phyloP scores from a whole-genome alignment of 2,888 invertebrate genomes.

The Drosophila lutescens region DNA sequence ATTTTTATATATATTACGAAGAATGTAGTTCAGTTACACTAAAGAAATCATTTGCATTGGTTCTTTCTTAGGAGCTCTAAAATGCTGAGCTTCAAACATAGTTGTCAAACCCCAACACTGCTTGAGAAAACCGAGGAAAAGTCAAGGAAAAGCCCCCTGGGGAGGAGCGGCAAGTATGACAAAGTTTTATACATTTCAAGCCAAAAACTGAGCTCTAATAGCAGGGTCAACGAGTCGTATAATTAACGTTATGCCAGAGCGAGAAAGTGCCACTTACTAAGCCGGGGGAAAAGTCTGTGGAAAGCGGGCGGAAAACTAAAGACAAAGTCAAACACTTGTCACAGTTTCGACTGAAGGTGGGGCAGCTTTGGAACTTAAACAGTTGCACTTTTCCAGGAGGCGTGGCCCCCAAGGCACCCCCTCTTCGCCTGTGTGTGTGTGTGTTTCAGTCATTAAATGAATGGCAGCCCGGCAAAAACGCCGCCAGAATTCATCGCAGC shows the following conservation, averaged over 20 bases:
- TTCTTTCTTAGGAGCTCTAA: neutral
- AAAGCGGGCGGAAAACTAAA: constrained; percentile 51
- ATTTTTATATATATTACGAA: too few relatives aligned
- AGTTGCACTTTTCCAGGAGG: constrained; percentile 69
- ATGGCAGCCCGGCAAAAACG: constrained; percentile 62
- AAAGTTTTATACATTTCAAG: constrained; percentile 72
- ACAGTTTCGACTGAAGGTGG: constrained; percentile 38
- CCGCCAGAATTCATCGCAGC: constrained; percentile 74
- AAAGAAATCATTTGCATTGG: neutral
- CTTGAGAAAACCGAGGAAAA: neutral
- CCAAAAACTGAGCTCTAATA: constrained; percentile 55
- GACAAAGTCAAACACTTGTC: constrained; percentile 75
- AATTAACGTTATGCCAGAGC: constrained; percentile 67
- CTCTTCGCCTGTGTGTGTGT: constrained; percentile 14
- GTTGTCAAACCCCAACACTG: neutral
- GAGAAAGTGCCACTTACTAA: constrained; percentile 31
- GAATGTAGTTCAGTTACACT: neutral
- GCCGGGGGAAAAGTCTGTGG: constrained; percentile 13
- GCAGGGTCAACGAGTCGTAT: constrained; percentile 77
- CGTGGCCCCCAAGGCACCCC: constrained; percentile 31
- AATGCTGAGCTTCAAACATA: neutral
- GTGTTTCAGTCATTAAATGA: constrained; percentile 68
- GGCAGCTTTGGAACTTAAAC: constrained; percentile 45
- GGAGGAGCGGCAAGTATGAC: constrained; percentile 50
- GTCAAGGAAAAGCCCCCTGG: constrained; percentile 14